A percentile compares a stretch with the other conserved stretches of the same genome.
Conservation (phyloP, 1,140 invertebrate genomes). For the Drosophila sechellia region DNA sequence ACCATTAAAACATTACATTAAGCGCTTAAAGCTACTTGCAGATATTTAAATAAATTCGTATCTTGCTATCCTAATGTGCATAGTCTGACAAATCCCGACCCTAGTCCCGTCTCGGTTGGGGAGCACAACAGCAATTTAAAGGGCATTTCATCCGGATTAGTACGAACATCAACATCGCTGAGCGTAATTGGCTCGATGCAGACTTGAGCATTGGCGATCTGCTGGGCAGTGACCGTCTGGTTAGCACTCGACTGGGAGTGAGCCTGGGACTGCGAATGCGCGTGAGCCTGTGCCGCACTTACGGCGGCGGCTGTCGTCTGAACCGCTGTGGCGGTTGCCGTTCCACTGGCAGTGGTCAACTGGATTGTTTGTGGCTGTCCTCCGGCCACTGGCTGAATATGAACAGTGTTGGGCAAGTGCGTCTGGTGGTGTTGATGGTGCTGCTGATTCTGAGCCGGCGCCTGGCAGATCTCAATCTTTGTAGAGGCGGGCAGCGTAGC, state of each 20-base stretch:
- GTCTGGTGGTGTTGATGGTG: slow-evolving; percentile 54
- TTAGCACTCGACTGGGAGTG: slow-evolving; percentile 67
- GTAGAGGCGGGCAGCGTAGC: slow-evolving; percentile 79
- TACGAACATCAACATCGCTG: slow-evolving; percentile 89
- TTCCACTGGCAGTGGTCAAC: slow-evolving; percentile 68
- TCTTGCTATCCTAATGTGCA: neutral
- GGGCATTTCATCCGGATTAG: slow-evolving; percentile 60
- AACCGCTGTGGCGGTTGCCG: slow-evolving; percentile 78
- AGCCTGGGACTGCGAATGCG: neutral
- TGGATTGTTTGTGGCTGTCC: slow-evolving; percentile 69
- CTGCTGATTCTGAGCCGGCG: slow-evolving; percentile 62
- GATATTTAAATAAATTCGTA: too few relatives aligned
- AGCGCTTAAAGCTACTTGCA: too few relatives aligned
- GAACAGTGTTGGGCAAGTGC: slow-evolving; percentile 48
- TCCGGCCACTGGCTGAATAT: slow-evolving; percentile 63
- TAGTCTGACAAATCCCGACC: neutral
- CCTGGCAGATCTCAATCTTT: slow-evolving; percentile 81
- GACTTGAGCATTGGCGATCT: slow-evolving; percentile 88
- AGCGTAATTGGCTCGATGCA: slow-evolving; percentile 89
- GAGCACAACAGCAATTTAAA: slow-evolving; percentile 40
- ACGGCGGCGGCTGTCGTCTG: slow-evolving; percentile 80
- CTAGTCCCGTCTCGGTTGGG: slow-evolving; percentile 24
- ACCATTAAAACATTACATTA: too few relatives aligned
- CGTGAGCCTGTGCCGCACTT: slow-evolving; percentile 78
- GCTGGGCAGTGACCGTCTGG: slow-evolving; percentile 85